Conservation (phyloP, 2,797 vertebrate genomes). For the Pachyuromys duprasi region DNA sequence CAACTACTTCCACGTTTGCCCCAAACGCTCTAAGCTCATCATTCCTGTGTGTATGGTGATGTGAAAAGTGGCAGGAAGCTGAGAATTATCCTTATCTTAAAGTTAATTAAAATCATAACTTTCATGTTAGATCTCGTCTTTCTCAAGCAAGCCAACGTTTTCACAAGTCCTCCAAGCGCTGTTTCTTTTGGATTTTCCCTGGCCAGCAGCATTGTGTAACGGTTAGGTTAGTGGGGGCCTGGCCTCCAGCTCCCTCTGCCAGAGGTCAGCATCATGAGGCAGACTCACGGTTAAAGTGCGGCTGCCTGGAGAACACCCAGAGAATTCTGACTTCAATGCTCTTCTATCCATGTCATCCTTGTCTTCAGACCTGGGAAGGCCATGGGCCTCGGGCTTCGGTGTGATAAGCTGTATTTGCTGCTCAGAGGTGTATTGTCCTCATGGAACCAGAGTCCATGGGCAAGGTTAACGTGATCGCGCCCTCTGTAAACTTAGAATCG, state of each 20-base stretch:
- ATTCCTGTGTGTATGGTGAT: neutral
- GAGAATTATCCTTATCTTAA: neutral
- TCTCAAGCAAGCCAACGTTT: neutral
- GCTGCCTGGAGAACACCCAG: neutral
- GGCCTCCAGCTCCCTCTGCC: neutral
- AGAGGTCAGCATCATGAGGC: neutral
- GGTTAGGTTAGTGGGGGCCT: neutral
- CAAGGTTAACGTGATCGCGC: neutral
- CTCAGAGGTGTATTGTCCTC: neutral
- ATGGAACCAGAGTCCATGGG: neutral
- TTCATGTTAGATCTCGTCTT: slow-evolving; percentile 31
- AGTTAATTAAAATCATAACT: slow-evolving; percentile 1
- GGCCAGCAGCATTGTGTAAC: neutral
- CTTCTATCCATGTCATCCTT: neutral
- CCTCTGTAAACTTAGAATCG: neutral
- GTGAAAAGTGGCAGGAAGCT: neutral
- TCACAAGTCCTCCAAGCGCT: neutral
- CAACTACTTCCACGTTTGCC: slow-evolving; percentile 21
- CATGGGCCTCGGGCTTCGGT: neutral
- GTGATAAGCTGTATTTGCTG: neutral
- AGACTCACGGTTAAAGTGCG: neutral
- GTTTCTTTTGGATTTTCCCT: slow-evolving; percentile 15
- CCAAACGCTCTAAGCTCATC: neutral
- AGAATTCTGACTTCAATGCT: neutral
- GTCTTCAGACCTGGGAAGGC: neutral